phyloP scores from a whole-genome alignment of 2,797 vertebrate species.

The Rhyacichthys aspro region DNA sequence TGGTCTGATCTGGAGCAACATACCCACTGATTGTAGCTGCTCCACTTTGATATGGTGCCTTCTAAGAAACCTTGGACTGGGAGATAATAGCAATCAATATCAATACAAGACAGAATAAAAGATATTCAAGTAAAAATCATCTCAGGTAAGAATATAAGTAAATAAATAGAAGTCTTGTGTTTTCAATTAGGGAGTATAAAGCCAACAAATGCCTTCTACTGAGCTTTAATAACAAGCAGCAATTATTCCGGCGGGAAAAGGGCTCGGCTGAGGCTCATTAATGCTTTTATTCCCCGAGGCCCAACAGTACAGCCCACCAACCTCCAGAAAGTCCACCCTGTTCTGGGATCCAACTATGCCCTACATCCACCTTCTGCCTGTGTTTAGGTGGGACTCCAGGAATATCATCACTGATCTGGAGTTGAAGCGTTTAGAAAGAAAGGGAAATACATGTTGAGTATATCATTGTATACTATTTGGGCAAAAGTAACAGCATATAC shows the following conservation, averaged over 20 bases:
- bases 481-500: no score
- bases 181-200: constrained; percentile 73
- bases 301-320: constrained; percentile 28
- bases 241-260: constrained; percentile 64
- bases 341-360: constrained; percentile 10
- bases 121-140: constrained; percentile 13
- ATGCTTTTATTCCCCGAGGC: constrained; percentile 53
- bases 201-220: constrained; percentile 55
- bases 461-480: not conserved
- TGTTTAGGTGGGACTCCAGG: constrained; percentile 7
- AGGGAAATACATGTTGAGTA: not conserved
- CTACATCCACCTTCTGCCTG: not conserved
- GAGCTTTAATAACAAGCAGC: constrained; percentile 70
- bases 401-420: constrained; percentile 17
- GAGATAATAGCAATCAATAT: constrained; percentile 18
- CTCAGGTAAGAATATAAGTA: not conserved
- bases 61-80: constrained; percentile 23
- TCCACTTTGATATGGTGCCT: constrained; percentile 29
- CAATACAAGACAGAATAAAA: constrained; percentile 4
- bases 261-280: constrained; percentile 62
- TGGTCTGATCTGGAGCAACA: no score
- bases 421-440: constrained; percentile 8
- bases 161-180: constrained; percentile 67
- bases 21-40: constrained; percentile 12
- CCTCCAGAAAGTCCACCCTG: constrained; percentile 27